phyloP scores from a whole-genome alignment of 2,113 vertebrate species.

The Pteruthius melanotis region DNA sequence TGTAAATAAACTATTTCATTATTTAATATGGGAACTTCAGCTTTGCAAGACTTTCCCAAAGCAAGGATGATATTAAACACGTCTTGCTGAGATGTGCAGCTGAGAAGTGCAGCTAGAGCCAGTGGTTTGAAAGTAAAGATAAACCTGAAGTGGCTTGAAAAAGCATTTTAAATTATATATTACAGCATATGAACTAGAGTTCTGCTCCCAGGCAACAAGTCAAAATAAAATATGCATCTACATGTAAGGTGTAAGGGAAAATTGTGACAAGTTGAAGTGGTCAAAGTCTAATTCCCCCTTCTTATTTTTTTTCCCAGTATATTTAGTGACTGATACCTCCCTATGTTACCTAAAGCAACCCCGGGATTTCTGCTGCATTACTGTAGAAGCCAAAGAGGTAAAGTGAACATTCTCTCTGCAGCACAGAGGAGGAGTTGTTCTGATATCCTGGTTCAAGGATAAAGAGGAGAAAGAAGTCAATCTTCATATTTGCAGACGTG shows the following conservation, averaged over 20 bases:
- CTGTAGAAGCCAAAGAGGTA: constrained; percentile 89
- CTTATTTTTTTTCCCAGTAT: constrained; percentile 71
- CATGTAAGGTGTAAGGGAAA: neutral
- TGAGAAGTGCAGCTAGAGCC: neutral
- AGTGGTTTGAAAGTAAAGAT: neutral
- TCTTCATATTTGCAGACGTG: neutral
- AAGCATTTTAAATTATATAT: neutral
- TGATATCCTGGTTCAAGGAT: neutral
- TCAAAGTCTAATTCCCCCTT: neutral
- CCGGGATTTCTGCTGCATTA: constrained; percentile 96
- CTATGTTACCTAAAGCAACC: constrained; percentile 87
- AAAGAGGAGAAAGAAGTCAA: neutral
- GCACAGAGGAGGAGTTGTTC: neutral
- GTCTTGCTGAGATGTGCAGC: neutral
- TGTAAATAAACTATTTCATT: neutral
- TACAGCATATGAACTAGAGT: neutral
- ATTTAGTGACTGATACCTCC: constrained; percentile 84
- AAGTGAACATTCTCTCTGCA: neutral
- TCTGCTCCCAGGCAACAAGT: neutral
- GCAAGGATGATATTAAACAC: neutral
- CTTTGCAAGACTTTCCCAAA: neutral
- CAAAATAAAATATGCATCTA: neutral
- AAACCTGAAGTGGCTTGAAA: neutral
- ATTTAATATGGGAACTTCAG: neutral
- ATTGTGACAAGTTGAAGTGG: neutral